Percentiles rank a stretch among this genome's conserved stretches.
phyloP scores from a whole-genome alignment of 2,888 invertebrate genomes.

The Achlya flavicornis region DNA sequence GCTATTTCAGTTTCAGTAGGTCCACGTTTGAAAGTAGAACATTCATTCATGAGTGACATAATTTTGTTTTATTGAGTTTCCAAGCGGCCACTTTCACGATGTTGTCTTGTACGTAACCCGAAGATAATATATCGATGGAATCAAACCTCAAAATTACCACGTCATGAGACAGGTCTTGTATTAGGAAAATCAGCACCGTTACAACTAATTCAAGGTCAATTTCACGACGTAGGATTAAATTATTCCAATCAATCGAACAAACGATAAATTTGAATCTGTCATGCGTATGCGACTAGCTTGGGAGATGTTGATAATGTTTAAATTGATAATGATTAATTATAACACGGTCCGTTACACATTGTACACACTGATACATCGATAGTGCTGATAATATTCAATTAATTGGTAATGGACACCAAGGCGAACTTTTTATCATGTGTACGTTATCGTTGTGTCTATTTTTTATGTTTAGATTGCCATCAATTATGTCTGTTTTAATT shows the following conservation, averaged over 20 bases:
- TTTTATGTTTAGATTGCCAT: background rate
- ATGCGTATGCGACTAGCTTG: slow-evolving; percentile 25
- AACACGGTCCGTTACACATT: slow-evolving; percentile 41
- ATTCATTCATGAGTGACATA: no score
- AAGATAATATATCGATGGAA: no score
- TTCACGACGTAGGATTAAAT: slow-evolving; percentile 37
- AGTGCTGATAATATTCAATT: slow-evolving; percentile 33
- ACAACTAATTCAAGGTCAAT: background rate
- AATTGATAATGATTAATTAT: slow-evolving; percentile 53
- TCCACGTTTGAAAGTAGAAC: no score
- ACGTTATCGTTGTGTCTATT: background rate
- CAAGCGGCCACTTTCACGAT: no score
- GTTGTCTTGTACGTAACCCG: no score
- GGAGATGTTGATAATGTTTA: slow-evolving; percentile 53
- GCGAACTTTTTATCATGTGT: slow-evolving; percentile 8
- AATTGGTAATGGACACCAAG: slow-evolving; percentile 1
- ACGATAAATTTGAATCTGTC: slow-evolving; percentile 58
- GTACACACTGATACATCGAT: slow-evolving; percentile 33
- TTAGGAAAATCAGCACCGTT: slow-evolving; percentile 1
- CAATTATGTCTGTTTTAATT: background rate
- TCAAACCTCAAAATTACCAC: no score
- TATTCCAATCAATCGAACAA: slow-evolving; percentile 56
- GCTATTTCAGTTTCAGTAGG: no score
- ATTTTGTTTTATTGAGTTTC: no score
- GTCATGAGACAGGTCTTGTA: background rate